Conservation (phyloP, 2,888 invertebrate species). For the Andrena fulva region DNA sequence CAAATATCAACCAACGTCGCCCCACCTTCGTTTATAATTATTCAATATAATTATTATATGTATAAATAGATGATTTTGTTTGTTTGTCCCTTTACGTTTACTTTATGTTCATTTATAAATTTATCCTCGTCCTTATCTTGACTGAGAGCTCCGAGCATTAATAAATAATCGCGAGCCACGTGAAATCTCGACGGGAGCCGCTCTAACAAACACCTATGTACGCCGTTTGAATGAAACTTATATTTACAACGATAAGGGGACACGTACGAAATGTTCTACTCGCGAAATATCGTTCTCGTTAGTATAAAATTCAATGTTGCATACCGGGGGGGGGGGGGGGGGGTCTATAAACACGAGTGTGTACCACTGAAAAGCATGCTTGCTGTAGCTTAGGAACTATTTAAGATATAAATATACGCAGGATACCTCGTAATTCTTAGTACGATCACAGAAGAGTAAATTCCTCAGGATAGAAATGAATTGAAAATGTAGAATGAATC, state of each 20-base stretch:
- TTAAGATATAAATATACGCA: conserved; percentile 37
- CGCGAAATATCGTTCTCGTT: conserved; percentile 33
- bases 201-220: neutral
- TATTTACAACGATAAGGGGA: conserved; percentile 59
- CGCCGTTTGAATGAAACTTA: conserved; percentile 23
- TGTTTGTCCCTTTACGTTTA: conserved; percentile 39
- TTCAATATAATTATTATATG: conserved; percentile 67
- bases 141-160: conserved; percentile 67
- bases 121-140: conserved; percentile 63
- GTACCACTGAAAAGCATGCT: conserved; percentile 69
- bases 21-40: conserved; percentile 62
- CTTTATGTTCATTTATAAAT: conserved; percentile 68
- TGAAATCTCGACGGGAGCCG: conserved; percentile 58
- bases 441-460: neutral
- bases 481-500: conserved; percentile 13
- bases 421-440: neutral
- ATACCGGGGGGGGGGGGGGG: conserved; percentile 47
- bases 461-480: neutral
- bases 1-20: conserved; percentile 62
- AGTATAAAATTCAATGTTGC: conserved; percentile 53
- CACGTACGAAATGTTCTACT: conserved; percentile 15
- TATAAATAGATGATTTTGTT: conserved; percentile 76
- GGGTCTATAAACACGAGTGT: conserved; percentile 33
- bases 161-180: conserved; percentile 73
- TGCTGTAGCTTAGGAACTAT: conserved; percentile 77